Evolutionary conservation across 2,888 invertebrate species (phyloP), one percentile per base, ranked within the genome.

Genomic region (Gonocerus acuteangulatus): DNA sequence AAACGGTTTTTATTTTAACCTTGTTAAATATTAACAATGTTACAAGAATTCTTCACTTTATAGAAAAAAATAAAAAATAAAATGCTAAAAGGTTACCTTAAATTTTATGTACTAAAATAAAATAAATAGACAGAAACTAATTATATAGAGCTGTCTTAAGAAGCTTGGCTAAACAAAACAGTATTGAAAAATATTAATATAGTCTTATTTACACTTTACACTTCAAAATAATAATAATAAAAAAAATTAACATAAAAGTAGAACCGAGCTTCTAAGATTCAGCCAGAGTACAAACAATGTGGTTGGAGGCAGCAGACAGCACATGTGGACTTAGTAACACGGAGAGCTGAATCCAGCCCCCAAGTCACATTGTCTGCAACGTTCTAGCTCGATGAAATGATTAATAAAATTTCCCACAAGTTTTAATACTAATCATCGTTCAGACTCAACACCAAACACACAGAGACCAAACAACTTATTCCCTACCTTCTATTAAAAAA

Each of bases 201-300:
- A 27, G 27, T 27, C 27, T 27, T 27, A 27, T 27, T 27, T 27
- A 27, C 27, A 27, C 27, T 27, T 27, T 27, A 27, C 27, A 27
- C 4, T 27, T 27, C 9, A n/a, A 9, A 39, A 48, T 48, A 19
- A 22, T 22, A 48, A 48, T 9, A 39, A 39, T n/a, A n/a, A 9
- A 9, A 39, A n/a, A 39, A 39, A 39, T 39, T 3, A 39, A 48
- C 21, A 6, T 44, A 36, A 22, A 15, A 49, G 44, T 60, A 48
- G 36, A 49, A 51, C 49, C 60, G 49, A 60, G 60, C 60, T 60
- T 49, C 49, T 42, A 60, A 32, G 44, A 42, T 60, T 52, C 36
- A 54, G 54, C 66, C 65, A 67, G 83, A 85, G 86, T 86, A 86
- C 86, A 87, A 86, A 87, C 87, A 87, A 87, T 86, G 86, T 86